Evolutionary conservation across 2,888 invertebrate genomes (phyloP).

Genomic region (Plagiodera versicolora): DNA sequence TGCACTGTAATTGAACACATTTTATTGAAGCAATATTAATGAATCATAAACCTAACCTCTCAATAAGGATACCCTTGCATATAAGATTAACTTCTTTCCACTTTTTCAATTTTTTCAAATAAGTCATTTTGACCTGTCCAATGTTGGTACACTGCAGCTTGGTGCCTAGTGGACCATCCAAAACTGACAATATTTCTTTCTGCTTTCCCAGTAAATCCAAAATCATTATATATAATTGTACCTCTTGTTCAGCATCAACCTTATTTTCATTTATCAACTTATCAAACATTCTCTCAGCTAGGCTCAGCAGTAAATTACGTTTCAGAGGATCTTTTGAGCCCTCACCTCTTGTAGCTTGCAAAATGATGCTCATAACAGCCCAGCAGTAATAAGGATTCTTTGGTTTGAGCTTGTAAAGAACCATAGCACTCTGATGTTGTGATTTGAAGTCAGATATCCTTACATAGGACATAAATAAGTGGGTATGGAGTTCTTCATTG

Average conservation of each 20-base stretch:
- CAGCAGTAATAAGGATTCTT: constrained; percentile 98
- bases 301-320: constrained; percentile 72
- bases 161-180: constrained; percentile 75
- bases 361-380: constrained; percentile 95
- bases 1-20: constrained; percentile 52
- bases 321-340: constrained; percentile 60
- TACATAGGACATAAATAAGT: constrained; percentile 95
- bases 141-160: constrained; percentile 70
- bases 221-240: constrained; percentile 87
- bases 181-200: constrained; percentile 76
- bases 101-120: constrained; percentile 70
- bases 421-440: constrained; percentile 88
- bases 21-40: background rate
- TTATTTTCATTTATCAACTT: constrained; percentile 86
- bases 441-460: constrained; percentile 85
- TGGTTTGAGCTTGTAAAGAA: constrained; percentile 85
- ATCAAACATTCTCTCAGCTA: constrained; percentile 93
- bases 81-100: constrained; percentile 76
- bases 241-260: constrained; percentile 92
- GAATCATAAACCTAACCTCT: constrained; percentile 62
- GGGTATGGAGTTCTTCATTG: constrained; percentile 90
- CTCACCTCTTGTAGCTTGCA: constrained; percentile 70
- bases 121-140: constrained; percentile 71
- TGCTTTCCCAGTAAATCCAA: constrained; percentile 79
- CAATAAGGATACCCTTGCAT: constrained; percentile 72